Evolutionary conservation across 1,140 invertebrate species (phyloP), one percentile per base, ranked within the genome.

Genomic region (Orchestia grillus): DNA sequence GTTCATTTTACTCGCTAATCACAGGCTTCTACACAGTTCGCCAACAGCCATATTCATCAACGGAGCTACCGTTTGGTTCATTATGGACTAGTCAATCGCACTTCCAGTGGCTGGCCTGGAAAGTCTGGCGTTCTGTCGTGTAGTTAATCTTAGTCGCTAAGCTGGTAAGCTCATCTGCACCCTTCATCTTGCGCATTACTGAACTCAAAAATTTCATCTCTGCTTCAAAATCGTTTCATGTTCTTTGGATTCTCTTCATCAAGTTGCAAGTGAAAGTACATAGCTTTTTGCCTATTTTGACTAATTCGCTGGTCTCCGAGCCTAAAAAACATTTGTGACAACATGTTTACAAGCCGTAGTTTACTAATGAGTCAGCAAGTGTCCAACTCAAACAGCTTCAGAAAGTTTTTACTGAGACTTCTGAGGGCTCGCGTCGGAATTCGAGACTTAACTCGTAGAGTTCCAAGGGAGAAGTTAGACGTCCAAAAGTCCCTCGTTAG

Each of bases 321-420:
- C 36, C 28, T 77, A 28, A 77, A 77, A 36, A 77, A 77, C 62
- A 36, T 77, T 36, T 77, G 62, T 77, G 11, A 28, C 62, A 77
- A 44, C 44, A 91, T 91, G 88, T 91, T 91, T 91, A 91, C 88
- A 19, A 91, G 88, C 41, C 41, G 41, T 44, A 91, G 88, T 44
- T 91, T 91, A 15, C 88, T 91, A 91, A 91, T 91, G 88, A 44
- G 41, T 42, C 88, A 91, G 41, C 88, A 91, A 91, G 88, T 91
- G 88, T 91, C 88, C 41, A 91, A 91, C 88, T 91, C 88, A 44
- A 91, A 28, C 88, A 91, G 44, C 88, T 44, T 4, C 42, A 43
- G 88, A 91, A 91, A 91, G 41, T 91, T 91, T 91, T 91, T 43
- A 19, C 88, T 91, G 41, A 77, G 88, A 91, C 88, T 91, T 91